Evolutionary conservation across 37 sponge, comb jelly and placozoan genomes (phyloP).

Genomic region (Axinella damicornis): DNA sequence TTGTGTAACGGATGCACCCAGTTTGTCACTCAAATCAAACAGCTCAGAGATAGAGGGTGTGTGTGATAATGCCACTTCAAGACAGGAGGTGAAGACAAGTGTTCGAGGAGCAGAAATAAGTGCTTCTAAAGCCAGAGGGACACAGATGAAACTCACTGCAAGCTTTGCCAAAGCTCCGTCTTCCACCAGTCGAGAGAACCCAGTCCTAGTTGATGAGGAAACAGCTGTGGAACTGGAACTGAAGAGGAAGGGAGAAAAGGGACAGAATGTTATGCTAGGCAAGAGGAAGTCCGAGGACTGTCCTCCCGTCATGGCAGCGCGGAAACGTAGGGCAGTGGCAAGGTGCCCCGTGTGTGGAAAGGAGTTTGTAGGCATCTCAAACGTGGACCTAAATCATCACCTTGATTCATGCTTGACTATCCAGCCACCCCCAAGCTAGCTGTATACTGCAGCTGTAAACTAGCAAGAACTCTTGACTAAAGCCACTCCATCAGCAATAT

Average conservation of each 20-base stretch:
- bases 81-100: neutral
- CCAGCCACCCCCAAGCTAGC: neutral
- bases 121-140: neutral
- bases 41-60: too few species aligned
- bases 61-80: neutral
- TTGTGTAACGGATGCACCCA: too few species aligned
- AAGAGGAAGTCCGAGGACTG: neutral
- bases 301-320: neutral
- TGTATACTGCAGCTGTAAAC: too few species aligned
- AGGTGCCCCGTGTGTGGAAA: constrained; percentile 7
- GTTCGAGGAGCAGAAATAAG: neutral
- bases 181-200: neutral
- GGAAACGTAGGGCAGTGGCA: neutral
- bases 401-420: constrained; percentile 3
- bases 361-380: neutral
- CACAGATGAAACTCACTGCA: neutral
- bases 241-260: neutral
- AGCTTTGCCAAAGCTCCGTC: neutral
- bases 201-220: neutral
- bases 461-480: too few species aligned
- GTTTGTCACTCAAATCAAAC: too few species aligned
- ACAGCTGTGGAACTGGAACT: neutral
- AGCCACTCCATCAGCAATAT: too few species aligned
- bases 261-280: neutral
- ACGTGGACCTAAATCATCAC: constrained; percentile 13